phyloP scores from a whole-genome alignment of 2,888 invertebrate genomes.

The Calliphora vomitoria region DNA sequence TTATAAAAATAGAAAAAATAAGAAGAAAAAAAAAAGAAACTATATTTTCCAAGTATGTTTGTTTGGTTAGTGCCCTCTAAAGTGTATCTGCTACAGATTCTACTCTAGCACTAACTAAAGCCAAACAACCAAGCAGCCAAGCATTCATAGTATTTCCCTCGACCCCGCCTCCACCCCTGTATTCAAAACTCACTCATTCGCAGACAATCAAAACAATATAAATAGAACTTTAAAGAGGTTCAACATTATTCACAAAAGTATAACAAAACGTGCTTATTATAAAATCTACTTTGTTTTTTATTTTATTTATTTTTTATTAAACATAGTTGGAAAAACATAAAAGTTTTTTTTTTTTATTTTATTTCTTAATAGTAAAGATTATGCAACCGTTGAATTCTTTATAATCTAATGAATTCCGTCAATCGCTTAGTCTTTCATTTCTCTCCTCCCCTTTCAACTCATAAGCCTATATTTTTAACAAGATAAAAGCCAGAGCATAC shows the following conservation, averaged over 20 bases:
- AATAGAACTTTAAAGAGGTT: slow-evolving; percentile 57
- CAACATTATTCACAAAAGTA: slow-evolving; percentile 50
- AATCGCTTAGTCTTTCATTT: not conserved
- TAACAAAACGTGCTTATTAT: slow-evolving; percentile 60
- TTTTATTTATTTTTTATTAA: not conserved
- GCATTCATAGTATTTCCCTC: not conserved
- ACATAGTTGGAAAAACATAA: not conserved
- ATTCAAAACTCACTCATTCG: not conserved
- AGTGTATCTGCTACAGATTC: slow-evolving; percentile 13
- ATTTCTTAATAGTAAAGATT: slow-evolving; percentile 6
- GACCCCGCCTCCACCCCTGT: not conserved
- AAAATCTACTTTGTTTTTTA: slow-evolving; percentile 30
- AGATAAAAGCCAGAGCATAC: not conserved
- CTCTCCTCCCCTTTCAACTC: not conserved
- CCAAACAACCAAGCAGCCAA: not conserved
- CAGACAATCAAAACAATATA: slow-evolving; percentile 61
- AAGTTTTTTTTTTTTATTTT: not conserved
- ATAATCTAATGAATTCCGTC: not conserved
- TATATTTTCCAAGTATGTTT: slow-evolving; percentile 17
- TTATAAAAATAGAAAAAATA: slow-evolving; percentile 11
- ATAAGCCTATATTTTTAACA: not conserved
- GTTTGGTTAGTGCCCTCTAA: slow-evolving; percentile 39
- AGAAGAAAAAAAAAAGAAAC: slow-evolving; percentile 19
- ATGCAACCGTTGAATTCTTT: slow-evolving; percentile 33
- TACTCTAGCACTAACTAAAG: not conserved